phyloP scores from a whole-genome alignment of 2,113 vertebrate genomes.

The Nothoprocta pentlandii region DNA sequence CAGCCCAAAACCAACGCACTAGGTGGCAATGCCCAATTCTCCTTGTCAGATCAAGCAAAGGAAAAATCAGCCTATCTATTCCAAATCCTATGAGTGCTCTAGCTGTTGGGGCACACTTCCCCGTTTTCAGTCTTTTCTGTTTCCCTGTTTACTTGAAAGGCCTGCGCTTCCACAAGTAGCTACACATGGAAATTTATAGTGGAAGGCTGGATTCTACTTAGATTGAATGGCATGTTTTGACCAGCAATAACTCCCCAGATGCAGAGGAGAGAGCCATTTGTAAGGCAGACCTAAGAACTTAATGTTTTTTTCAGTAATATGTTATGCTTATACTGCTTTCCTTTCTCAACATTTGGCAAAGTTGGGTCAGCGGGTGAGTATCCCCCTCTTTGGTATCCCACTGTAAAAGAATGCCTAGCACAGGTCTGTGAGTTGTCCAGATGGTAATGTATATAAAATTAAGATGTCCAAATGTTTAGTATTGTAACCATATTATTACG shows the following conservation, averaged over 20 bases:
- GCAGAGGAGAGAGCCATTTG: neutral
- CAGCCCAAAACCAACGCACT: too few relatives aligned
- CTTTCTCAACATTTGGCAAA: neutral
- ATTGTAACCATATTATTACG: neutral
- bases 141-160: neutral
- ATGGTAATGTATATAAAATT: neutral
- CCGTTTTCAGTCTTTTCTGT: neutral
- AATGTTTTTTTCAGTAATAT: neutral
- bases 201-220: too few relatives aligned
- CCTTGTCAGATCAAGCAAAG: too few relatives aligned
- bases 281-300: neutral
- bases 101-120: neutral
- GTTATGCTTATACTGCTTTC: neutral
- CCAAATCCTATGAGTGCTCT: neutral
- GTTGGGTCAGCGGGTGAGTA: rapidly evolving
- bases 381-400: neutral
- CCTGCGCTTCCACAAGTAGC: too few relatives aligned
- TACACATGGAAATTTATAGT: too few relatives aligned
- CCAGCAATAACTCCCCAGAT: neutral
- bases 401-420: neutral
- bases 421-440: neutral
- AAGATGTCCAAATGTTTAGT: neutral
- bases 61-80: neutral
- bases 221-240: neutral
- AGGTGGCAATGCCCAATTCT: neutral